Evolutionary conservation across 2,797 vertebrate species (phyloP).

Genomic region (Neomorphus geoffroyi): DNA sequence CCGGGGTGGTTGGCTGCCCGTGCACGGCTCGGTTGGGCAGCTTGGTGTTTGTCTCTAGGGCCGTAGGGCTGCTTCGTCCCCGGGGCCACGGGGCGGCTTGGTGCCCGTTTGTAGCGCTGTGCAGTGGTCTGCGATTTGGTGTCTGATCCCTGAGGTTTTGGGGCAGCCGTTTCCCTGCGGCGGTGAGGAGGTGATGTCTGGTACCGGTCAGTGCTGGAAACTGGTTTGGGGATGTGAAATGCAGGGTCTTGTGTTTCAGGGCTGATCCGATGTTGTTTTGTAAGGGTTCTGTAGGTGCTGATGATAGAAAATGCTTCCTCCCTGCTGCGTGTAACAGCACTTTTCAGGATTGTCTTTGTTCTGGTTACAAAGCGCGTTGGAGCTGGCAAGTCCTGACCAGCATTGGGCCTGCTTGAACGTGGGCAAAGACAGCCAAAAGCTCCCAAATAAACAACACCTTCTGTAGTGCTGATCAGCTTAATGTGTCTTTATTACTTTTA

Average conservation of each 20-base stretch:
- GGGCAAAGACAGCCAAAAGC: not conserved
- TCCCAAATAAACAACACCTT: not conserved
- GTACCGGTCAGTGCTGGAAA: not conserved
- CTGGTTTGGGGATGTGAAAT: not conserved
- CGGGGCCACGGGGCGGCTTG: too few relatives aligned
- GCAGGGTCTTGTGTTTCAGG: not conserved
- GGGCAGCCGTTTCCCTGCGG: not conserved
- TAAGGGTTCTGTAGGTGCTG: fast-evolving
- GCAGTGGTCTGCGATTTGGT: too few relatives aligned
- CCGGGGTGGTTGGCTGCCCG: too few relatives aligned
- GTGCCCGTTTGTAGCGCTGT: not conserved
- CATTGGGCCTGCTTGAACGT: not conserved
- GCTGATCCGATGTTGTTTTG: fast-evolving
- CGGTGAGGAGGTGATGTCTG: not conserved
- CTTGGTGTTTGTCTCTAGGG: too few relatives aligned
- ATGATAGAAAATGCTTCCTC: fast-evolving
- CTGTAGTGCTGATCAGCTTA: not conserved
- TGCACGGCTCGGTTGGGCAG: too few relatives aligned
- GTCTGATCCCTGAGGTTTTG: fast-evolving
- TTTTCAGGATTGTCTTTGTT: not conserved
- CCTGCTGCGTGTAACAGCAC: fast-evolving
- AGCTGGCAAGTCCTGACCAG: not conserved
- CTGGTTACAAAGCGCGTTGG: too few relatives aligned
- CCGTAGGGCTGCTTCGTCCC: too few relatives aligned
- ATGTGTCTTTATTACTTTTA: not conserved